phyloP scores from a whole-genome alignment of 1,140 invertebrate genomes.

The Grapholita molesta region DNA sequence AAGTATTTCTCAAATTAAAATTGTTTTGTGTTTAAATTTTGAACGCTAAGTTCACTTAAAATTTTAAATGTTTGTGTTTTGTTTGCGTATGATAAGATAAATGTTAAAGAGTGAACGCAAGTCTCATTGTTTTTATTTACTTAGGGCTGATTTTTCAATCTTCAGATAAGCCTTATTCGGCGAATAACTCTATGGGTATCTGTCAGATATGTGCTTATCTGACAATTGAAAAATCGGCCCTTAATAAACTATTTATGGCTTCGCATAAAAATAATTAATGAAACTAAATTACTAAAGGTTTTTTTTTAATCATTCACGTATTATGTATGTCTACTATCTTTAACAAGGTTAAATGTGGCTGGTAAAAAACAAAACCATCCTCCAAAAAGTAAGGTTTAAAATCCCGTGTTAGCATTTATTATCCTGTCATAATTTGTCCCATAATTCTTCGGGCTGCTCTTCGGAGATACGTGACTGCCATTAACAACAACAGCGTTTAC shows the following conservation, averaged over 20 bases:
- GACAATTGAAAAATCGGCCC: no score
- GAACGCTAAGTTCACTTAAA: neutral
- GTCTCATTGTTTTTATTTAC: no score
- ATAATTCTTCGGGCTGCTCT: constrained; percentile 7
- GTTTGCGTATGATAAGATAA: neutral
- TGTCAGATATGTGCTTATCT: no score
- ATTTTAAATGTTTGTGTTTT: neutral
- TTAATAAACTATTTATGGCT: no score
- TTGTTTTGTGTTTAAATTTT: neutral
- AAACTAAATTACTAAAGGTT: no score
- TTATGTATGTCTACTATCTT: neutral
- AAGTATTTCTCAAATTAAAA: neutral
- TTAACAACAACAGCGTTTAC: neutral
- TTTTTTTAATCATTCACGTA: neutral
- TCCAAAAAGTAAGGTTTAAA: neutral
- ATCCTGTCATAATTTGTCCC: constrained; percentile 3
- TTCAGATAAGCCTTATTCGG: no score
- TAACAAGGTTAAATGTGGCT: neutral
- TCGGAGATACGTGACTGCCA: neutral
- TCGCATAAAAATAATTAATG: no score
- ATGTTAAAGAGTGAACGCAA: neutral
- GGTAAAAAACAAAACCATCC: neutral
- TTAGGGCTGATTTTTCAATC: no score
- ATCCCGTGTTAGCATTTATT: constrained; percentile 14
- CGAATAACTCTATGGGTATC: no score